Evolutionary conservation across 2,797 vertebrate genomes (phyloP), one percentile per base, ranked within the genome.

Genomic region (Cirrhinus mrigala): DNA sequence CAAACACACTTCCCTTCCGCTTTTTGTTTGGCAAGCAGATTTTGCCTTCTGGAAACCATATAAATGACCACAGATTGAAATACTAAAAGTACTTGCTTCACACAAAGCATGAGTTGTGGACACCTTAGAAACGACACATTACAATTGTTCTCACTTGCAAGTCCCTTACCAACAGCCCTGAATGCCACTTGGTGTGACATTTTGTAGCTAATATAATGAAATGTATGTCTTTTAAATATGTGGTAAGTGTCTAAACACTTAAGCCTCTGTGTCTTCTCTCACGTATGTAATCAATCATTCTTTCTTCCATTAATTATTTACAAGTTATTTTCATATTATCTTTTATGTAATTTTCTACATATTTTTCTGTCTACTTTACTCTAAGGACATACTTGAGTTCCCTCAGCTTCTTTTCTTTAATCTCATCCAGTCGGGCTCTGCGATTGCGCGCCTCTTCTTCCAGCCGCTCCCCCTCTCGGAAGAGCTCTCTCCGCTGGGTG

Each of bases 371-470:
- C 15, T 73, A 11, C 46, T 20, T 74, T 29, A 16, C 24, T 20
- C 29, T 9, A 44, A 22, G 16, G 44, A 86, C 94, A 91, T 80
- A 99, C 98, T 94, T 97, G 50, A 99, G 95, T 87, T 98, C 97
- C 66, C 91, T 92, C 0, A 99, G 90, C 90, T 97, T 98, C 89
- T 94, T 96, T 81, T 92, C 91, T 90, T 96, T 97, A 88, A 98
- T 92, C 24, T 94, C 94, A 0, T 94, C 64, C 0, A 99, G 94
- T 69, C 89, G 93, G 50, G 92, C 83, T 0, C 92, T 93, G 40
- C 94, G 95, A 82, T 89, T 93, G 3, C 52, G 93, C 0, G 94
- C 94, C 85, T 96, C 96, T 52, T 97, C 95, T 0, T 91, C 85
- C 89, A 96, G 91, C 24, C 86, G 89, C 40, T 92, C 92, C 0